Evolutionary conservation across 2,113 vertebrate species (phyloP).

Genomic region (Poeciliopsis occidentalis): DNA sequence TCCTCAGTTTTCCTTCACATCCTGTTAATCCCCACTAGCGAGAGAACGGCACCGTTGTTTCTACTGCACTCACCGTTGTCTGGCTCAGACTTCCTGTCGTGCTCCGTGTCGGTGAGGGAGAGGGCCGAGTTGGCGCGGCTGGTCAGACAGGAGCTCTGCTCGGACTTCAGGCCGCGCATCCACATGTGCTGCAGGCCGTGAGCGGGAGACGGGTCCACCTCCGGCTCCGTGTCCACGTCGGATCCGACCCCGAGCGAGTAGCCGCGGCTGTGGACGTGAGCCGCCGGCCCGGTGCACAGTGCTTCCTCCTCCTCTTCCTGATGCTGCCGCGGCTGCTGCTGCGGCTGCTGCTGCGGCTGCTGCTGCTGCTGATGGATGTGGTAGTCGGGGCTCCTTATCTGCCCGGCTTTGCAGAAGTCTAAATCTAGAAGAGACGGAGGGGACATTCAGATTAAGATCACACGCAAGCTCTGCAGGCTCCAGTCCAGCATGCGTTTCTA

Average conservation of each 20-base stretch:
- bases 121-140: conserved; percentile 94
- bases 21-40: no score
- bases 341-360: conserved; percentile 69
- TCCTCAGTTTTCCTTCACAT: neutral
- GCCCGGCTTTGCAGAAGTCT: conserved; percentile 90
- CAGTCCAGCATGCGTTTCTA: conserved; percentile 40
- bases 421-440: conserved; percentile 78
- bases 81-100: conserved; percentile 94
- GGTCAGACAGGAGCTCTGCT: conserved; percentile 94
- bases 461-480: conserved; percentile 27
- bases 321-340: conserved; percentile 61
- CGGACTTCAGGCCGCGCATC: conserved; percentile 93
- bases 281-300: conserved; percentile 72
- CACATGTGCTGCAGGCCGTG: conserved; percentile 91
- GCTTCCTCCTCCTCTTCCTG: conserved; percentile 77
- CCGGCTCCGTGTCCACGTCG: conserved; percentile 90
- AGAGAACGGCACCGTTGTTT: no score
- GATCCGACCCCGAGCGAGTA: conserved; percentile 91
- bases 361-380: conserved; percentile 76
- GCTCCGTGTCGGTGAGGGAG: conserved; percentile 96
- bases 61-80: conserved; percentile 88
- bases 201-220: conserved; percentile 87
- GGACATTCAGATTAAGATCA: conserved; percentile 29
- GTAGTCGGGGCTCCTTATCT: conserved; percentile 88
- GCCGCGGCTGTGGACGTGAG: conserved; percentile 77